These are phyloP conservation scores for Myotis yumanensis DNA, from an alignment of 2,113 vertebrate genomes.

Conservation along the genomic window DNA sequence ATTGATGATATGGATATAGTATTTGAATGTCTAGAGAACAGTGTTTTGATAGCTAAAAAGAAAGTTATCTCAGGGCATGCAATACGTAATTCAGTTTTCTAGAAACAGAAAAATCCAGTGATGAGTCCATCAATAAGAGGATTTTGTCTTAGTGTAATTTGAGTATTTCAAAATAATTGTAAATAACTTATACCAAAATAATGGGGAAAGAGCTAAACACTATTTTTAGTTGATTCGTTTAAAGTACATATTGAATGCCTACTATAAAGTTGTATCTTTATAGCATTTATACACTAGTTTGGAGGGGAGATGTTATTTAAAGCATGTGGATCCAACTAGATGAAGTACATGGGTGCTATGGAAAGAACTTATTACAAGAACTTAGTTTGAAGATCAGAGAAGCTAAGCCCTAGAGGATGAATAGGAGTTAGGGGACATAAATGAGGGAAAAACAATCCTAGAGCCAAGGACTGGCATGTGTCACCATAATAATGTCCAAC, in stretches of 20 bases:
- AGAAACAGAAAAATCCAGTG: background rate
- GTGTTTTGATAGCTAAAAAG: background rate
- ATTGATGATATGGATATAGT: background rate
- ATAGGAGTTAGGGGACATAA: background rate
- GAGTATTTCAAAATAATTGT: background rate
- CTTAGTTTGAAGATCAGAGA: background rate
- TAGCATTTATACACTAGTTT: background rate
- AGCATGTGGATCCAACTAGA: background rate
- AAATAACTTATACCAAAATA: background rate
- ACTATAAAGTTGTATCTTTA: background rate
- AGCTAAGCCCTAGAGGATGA: background rate
- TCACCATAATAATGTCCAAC: background rate
- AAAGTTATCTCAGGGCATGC: background rate
- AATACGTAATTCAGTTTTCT: slow-evolving; percentile 4
- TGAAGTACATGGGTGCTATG: background rate
- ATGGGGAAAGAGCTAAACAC: background rate
- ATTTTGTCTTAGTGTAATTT: slow-evolving; percentile 20
- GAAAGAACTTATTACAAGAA: background rate
- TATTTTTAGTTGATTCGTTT: background rate
- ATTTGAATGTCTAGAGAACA: background rate
- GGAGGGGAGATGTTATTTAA: background rate
- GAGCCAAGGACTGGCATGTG: background rate
- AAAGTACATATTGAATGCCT: background rate
- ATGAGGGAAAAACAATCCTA: background rate
- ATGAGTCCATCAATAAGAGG: background rate